These are phyloP conservation scores for Chamaea fasciata DNA, from an alignment of 2,113 vertebrate species.

Conservation along the genomic window DNA sequence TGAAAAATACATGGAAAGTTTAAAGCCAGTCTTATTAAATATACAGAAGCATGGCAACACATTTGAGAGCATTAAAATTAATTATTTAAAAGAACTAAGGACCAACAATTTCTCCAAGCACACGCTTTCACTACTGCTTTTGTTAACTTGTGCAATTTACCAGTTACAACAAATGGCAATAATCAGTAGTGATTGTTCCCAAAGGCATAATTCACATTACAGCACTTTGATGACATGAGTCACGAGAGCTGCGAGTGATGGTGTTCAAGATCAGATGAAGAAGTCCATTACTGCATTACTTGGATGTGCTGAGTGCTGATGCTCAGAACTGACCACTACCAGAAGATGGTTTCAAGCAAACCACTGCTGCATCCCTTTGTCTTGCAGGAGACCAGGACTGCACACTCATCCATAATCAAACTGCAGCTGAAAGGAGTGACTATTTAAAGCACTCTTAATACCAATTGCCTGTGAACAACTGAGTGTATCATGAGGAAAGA, in stretches of 20 bases:
- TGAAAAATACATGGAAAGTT: not conserved
- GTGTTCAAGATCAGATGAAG: not conserved
- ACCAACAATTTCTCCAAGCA: not conserved
- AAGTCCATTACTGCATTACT: not conserved
- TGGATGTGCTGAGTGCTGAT: not conserved
- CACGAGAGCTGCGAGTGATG: accelerated
- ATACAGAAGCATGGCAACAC: not conserved
- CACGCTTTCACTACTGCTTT: not conserved
- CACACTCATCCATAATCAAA: not conserved
- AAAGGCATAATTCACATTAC: not conserved
- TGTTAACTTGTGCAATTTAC: not conserved
- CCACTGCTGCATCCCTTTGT: not conserved
- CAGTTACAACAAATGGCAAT: not conserved
- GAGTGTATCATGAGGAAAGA: not conserved
- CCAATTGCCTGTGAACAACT: not conserved
- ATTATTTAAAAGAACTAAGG: not conserved
- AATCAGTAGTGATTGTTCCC: not conserved
- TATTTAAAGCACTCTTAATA: not conserved
- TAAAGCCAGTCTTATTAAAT: not conserved
- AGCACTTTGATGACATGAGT: not conserved
- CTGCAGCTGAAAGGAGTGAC: not conserved
- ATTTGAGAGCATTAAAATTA: not conserved
- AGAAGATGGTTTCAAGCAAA: not conserved
- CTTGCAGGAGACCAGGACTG: not conserved
- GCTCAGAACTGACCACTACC: not conserved